These are phyloP conservation scores for Todiramphus chloris DNA, from an alignment of 2,113 vertebrate species.

Conservation along the genomic window DNA sequence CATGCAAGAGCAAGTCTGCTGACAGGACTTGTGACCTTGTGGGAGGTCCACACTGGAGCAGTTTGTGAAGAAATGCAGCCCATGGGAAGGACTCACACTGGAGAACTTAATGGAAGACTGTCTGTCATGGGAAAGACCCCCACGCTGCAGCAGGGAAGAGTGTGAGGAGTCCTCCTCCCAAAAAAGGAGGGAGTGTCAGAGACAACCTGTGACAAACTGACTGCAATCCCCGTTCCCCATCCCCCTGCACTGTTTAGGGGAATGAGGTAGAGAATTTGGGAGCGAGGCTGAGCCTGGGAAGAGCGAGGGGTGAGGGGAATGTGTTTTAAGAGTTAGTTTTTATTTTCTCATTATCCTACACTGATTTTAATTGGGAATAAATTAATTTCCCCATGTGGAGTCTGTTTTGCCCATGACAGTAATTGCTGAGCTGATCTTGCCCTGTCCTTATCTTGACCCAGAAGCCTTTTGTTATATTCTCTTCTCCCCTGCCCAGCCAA, in stretches of 20 bases:
- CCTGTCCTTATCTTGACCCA: background rate
- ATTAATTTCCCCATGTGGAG: background rate
- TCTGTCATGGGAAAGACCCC: background rate
- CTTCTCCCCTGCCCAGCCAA: background rate
- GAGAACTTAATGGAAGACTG: background rate
- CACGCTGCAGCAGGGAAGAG: background rate
- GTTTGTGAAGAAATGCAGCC: background rate
- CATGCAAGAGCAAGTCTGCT: background rate
- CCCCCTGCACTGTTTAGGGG: accelerated
- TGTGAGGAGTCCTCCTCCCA: background rate
- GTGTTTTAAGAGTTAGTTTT: background rate
- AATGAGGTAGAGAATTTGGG: background rate
- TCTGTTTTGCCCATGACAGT: background rate
- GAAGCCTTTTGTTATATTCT: background rate
- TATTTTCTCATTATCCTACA: background rate
- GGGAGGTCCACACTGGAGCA: background rate
- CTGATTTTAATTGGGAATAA: background rate
- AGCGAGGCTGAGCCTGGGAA: background rate
- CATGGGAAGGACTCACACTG: background rate
- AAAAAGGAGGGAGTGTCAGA: background rate
- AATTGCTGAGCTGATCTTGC: accelerated
- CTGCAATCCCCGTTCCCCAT: background rate
- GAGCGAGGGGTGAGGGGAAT: background rate
- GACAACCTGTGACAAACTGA: background rate
- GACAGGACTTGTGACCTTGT: background rate